Conservation (phyloP, 2,888 invertebrate genomes). For the Ypsolopha sequella region DNA sequence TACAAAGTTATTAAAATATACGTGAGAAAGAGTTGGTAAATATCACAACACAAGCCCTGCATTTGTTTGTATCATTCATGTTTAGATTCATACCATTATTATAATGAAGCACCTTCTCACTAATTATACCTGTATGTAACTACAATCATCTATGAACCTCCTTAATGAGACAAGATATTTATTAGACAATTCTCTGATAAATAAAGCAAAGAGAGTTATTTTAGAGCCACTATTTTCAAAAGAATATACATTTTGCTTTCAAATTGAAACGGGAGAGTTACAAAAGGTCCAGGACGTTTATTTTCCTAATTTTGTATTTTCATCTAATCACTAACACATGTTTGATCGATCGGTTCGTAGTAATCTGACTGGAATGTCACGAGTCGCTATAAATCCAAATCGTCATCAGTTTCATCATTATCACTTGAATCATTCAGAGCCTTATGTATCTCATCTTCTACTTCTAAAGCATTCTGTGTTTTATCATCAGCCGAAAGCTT, state of each 20-base stretch:
- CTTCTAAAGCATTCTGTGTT: slow-evolving; percentile 43
- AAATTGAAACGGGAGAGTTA: no score
- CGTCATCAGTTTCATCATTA: slow-evolving; percentile 54
- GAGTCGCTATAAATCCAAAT: slow-evolving; percentile 49
- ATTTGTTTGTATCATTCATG: slow-evolving; percentile 16
- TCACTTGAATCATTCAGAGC: slow-evolving; percentile 51
- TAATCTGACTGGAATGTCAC: slow-evolving; percentile 32
- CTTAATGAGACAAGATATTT: no score
- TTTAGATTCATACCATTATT: no score
- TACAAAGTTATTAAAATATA: slow-evolving; percentile 15
- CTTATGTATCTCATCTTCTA: slow-evolving; percentile 54
- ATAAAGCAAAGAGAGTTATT: no score
- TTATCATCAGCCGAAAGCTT: slow-evolving; percentile 53
- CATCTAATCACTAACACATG: slow-evolving; percentile 24
- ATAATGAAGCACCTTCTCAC: no score
- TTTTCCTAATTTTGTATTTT: background rate
- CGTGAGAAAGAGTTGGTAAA: slow-evolving; percentile 33
- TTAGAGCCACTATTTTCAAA: no score
- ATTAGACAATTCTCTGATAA: no score
- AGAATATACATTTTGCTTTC: no score
- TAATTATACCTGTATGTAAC: no score
- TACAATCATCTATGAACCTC: no score
- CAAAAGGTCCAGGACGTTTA: no score
- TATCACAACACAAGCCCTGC: slow-evolving; percentile 48
- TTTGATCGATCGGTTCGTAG: slow-evolving; percentile 31